Percentiles rank a stretch among this genome's conserved stretches.
Conservation (phyloP, 2,888 invertebrate genomes). For the Temnothorax unifasciatus region DNA sequence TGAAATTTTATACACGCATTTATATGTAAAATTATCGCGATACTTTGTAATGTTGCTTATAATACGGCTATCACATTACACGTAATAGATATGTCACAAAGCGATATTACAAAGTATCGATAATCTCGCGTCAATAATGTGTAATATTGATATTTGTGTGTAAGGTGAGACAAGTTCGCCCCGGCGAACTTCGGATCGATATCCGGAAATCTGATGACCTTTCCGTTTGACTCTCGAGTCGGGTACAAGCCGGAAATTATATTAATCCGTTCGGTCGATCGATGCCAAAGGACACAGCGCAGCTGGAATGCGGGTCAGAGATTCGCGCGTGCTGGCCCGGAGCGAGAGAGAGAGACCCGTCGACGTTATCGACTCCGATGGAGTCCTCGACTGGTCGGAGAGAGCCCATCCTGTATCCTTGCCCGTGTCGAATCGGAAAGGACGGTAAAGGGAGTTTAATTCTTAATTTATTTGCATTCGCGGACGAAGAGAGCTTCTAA, state of each 20-base stretch:
- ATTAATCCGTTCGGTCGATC: constrained; percentile 42
- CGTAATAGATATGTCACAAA: not conserved
- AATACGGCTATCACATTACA: not conserved
- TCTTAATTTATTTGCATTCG: constrained; percentile 38
- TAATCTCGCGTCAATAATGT: not conserved
- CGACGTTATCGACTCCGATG: constrained; percentile 39
- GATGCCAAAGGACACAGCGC: constrained; percentile 48
- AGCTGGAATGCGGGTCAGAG: constrained; percentile 44
- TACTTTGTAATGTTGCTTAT: not conserved
- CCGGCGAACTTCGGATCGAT: constrained; percentile 6
- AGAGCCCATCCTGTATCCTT: not conserved
- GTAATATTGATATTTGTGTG: not conserved
- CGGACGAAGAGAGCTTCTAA: not conserved
- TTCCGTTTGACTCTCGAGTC: constrained; percentile 27
- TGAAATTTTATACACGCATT: not conserved
- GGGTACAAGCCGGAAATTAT: constrained; percentile 43
- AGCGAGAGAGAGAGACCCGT: not conserved
- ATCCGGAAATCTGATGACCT: constrained; percentile 47
- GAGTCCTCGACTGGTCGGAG: constrained; percentile 26
- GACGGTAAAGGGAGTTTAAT: not conserved
- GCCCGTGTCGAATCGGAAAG: not conserved
- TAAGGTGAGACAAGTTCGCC: not conserved
- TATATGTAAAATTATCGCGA: not conserved
- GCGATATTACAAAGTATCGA: not conserved
- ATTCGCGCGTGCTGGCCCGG: constrained; percentile 27